phyloP scores from a whole-genome alignment of 2,113 vertebrate genomes.

The Machaerirhynchus nigripectus region DNA sequence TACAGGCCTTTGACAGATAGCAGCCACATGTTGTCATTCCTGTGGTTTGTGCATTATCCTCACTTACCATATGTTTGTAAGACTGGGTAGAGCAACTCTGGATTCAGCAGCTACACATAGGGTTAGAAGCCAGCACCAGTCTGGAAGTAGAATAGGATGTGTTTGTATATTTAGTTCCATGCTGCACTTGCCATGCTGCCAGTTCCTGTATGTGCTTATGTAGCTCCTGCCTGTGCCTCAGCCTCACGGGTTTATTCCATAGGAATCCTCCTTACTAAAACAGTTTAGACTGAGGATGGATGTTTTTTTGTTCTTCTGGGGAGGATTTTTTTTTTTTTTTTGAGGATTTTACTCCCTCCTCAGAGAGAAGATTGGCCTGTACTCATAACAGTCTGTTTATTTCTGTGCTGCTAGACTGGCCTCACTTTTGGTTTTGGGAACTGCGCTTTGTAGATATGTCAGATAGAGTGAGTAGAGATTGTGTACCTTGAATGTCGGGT shows the following conservation, averaged over 20 bases:
- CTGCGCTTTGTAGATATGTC: background rate
- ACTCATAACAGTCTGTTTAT: background rate
- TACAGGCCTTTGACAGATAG: background rate
- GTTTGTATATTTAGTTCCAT: background rate
- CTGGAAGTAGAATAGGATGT: background rate
- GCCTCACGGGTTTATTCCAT: background rate
- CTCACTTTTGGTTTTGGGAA: background rate
- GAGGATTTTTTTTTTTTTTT: background rate
- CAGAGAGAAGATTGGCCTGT: background rate
- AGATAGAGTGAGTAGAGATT: background rate
- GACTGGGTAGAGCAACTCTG: background rate
- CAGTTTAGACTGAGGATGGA: background rate
- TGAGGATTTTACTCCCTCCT: background rate
- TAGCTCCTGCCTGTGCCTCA: background rate
- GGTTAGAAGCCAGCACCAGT: background rate
- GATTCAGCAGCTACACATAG: background rate
- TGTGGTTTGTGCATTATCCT: background rate
- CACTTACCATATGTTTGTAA: fast-evolving
- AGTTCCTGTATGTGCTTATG: background rate
- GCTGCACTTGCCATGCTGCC: background rate
- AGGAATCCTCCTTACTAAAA: background rate
- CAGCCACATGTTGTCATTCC: background rate
- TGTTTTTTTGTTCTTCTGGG: background rate
- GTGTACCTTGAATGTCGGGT: background rate
- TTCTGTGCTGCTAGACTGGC: background rate